Base-by-base conservation (phyloP, 2,113 vertebrate genomes). In the Macquaria ambigua region DNA sequence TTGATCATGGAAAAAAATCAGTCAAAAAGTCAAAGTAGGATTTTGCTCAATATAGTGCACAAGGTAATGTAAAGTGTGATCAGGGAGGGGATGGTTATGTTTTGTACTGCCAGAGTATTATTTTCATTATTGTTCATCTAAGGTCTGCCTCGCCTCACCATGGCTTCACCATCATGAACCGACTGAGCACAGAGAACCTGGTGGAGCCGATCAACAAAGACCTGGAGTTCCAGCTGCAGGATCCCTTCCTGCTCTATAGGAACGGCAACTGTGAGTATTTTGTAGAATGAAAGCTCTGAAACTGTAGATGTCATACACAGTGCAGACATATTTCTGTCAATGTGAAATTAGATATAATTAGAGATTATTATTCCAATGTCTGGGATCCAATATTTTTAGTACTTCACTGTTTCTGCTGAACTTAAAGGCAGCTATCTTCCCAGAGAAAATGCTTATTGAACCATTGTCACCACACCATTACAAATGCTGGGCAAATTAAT, bases 151-250 rank as follows among this genome's bases (percentile, higher is more conserved):
- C 97, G 61, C 98, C 98, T 83, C 97, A 96, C 70, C 97, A 99
- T 93, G 98, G 98, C 89, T 99, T 99, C 92, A 99, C 97, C 0
- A 99, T 99, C 87, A 99, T 99, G 96, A 99, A 99, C 93, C 96
- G 98, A 80, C 95, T 99, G 72, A 99, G 97, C 87, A 97, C 98
- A 84, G 96, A 97, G 82, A 99, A 99, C 87, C 93, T 99, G 34
- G 97, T 99, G 90, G 98, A 99, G 88, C 98, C 98, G 3, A 98
- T 99, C 87, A 99, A 99, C 95, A 99, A 99, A 94, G 98, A 99
- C 88, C 89, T 99, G 87, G 98, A 99, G 88, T 99, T 99, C 93
- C 98, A 99, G 89, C 97, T 99, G 48, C 98, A 99, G 53, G 98
- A 99, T 87, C 98, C 98, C 3, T 99, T 99, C 92, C 96, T 99